Base-by-base conservation (phyloP, 1,140 invertebrate genomes). In the Matsumurasca onukii region DNA sequence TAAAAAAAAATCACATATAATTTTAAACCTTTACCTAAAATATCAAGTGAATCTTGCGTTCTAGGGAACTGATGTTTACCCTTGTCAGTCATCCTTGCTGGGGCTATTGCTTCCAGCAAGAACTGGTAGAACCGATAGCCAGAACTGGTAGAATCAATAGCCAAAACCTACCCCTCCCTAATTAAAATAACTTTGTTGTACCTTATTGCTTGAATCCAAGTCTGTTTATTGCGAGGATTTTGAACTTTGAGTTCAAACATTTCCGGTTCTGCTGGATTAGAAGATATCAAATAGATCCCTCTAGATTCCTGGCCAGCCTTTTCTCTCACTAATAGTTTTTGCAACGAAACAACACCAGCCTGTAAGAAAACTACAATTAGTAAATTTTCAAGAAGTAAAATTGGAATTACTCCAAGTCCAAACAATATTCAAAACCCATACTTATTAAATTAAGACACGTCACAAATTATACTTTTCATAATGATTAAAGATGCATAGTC, bases 191-290 rank as follows among this genome's bases (percentile, higher is more conserved):
- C 9, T 25, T 29, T 61, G 24, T 9, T 64, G 13, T 89, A 75
- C 81, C 90, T 84, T 69, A 98, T 91, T 9, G 89, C 86, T 73
- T 90, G 85, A 72, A 97, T 93, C 95, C 95, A 98, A 0, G 87
- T 79, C 73, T 91, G 88, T 75, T 94, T 93, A 69, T 97, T 93
- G 76, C 93, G 92, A 15, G 92, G 92, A 51, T 92, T 90, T 71
- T 90, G 87, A 69, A 96, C 93, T 75, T 96, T 90, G 17, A 98
- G 81, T 78, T 98, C 95, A 78, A 97, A 97, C 95, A 98, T 97
- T 81, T 97, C 96, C 0, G 95, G 94, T 73, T 92, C 90, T 0
- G 85, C 84, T 0, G 92, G 90, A 76, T 92, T 92, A 52, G 90
- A 92, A 67, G 90, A 92, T 73, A 97, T 95, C 27, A 97, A 83